phyloP scores from a whole-genome alignment of 2,888 invertebrate species.

The Melolontha melolontha region DNA sequence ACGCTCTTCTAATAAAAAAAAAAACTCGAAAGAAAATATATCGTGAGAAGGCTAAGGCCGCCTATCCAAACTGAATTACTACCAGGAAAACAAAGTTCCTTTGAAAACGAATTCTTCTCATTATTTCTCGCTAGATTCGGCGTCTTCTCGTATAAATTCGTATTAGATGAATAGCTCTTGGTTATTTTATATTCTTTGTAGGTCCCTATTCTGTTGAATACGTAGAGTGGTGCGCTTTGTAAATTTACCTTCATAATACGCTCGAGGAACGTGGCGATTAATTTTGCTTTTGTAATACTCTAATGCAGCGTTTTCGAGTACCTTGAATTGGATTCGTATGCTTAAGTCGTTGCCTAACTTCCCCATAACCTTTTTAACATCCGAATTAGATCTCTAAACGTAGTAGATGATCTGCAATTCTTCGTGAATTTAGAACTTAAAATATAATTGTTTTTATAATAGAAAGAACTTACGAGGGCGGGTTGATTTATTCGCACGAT shows the following conservation, averaged over 20 bases:
- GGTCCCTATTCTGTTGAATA: not conserved
- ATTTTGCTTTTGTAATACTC: slow-evolving; percentile 14
- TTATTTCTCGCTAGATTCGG: slow-evolving; percentile 49
- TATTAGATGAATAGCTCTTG: slow-evolving; percentile 23
- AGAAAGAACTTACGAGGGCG: too few species aligned
- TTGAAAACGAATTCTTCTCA: slow-evolving; percentile 51
- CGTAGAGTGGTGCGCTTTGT: slow-evolving; percentile 19
- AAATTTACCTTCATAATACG: slow-evolving; percentile 8
- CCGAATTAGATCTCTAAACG: too few species aligned
- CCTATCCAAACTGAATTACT: slow-evolving; percentile 3
- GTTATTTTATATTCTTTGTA: slow-evolving; percentile 27
- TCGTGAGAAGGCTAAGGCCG: not conserved
- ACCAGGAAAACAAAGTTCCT: slow-evolving; percentile 48
- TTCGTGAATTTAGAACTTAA: too few species aligned
- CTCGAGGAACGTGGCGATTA: not conserved
- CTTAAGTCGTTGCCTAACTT: too few species aligned
- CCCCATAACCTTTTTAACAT: too few species aligned
- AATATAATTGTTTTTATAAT: too few species aligned
- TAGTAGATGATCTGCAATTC: too few species aligned
- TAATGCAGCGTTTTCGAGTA: not conserved
- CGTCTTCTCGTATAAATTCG: slow-evolving; percentile 12
- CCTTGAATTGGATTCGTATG: not conserved
- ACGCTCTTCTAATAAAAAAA: slow-evolving; percentile 4
- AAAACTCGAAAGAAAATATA: slow-evolving; percentile 1
- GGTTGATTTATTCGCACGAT: too few species aligned